Evolutionary conservation across 92 coral and sea anemone genomes (phyloP).

Genomic region (Scolanthus callimorphus): DNA sequence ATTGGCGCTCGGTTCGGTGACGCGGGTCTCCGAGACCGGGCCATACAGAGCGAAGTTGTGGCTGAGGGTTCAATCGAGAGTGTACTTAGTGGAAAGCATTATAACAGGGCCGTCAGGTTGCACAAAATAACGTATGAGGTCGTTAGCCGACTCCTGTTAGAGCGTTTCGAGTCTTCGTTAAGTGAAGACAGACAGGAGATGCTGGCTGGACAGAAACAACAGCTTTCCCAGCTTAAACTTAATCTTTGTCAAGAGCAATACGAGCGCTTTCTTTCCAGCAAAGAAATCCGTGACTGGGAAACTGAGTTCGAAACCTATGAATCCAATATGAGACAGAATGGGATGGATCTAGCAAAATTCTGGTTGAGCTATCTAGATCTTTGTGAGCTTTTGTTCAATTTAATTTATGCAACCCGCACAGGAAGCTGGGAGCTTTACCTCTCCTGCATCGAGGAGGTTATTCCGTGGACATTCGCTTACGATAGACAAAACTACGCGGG

Average conservation of each 20-base stretch:
- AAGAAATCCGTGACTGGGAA: constrained; percentile 14
- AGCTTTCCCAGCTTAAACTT: constrained; percentile 32
- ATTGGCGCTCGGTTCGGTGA: constrained; percentile 65
- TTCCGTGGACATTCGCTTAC: constrained; percentile 68
- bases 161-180: constrained; percentile 32
- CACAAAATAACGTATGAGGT: constrained; percentile 63
- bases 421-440: constrained; percentile 64
- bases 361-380: constrained; percentile 49
- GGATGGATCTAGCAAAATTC: constrained; percentile 35
- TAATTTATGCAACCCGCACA: constrained; percentile 50
- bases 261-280: constrained; percentile 37
- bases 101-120: constrained; percentile 46
- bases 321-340: constrained; percentile 37
- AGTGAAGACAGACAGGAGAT: constrained; percentile 7
- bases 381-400: constrained; percentile 38
- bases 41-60: constrained; percentile 36
- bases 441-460: constrained; percentile 51
- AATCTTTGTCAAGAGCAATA: constrained; percentile 30
- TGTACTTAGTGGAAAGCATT: constrained; percentile 29
- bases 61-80: constrained; percentile 33
- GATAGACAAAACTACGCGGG: constrained; percentile 56
- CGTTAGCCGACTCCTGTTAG: constrained; percentile 30
- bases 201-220: constrained; percentile 4
- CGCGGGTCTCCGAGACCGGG: constrained; percentile 58
- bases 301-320: constrained; percentile 31